phyloP scores from a whole-genome alignment of 2,888 invertebrate species.

The Thelaira solivaga region DNA sequence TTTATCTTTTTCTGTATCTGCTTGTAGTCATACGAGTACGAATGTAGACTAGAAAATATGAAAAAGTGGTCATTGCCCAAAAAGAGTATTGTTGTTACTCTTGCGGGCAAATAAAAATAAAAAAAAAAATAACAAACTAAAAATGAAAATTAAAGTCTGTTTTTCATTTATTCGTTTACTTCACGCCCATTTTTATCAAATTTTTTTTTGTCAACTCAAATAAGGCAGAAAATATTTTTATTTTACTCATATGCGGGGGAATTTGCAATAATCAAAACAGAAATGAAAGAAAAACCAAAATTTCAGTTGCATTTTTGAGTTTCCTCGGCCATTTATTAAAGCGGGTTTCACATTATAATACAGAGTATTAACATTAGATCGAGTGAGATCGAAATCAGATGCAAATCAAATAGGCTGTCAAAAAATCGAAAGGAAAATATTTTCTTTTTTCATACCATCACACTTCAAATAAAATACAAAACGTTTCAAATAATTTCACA shows the following conservation, averaged over 20 bases:
- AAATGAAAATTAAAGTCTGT: conserved; percentile 36
- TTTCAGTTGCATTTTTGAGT: background rate
- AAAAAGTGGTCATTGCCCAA: conserved; percentile 54
- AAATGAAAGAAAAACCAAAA: too few relatives aligned
- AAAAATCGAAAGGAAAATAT: too few relatives aligned
- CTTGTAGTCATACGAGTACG: background rate
- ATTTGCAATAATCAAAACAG: conserved; percentile 9
- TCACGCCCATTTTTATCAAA: conserved; percentile 38
- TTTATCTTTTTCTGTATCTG: conserved; percentile 19
- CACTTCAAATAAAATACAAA: too few relatives aligned
- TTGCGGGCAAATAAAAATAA: too few relatives aligned
- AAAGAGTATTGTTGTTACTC: conserved; percentile 24
- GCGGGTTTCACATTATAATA: too few relatives aligned
- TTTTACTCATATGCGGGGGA: conserved; percentile 32
- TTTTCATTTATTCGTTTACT: background rate
- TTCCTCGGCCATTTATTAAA: too few relatives aligned
- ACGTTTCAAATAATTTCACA: too few relatives aligned
- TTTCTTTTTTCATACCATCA: too few relatives aligned
- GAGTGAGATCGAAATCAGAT: too few relatives aligned
- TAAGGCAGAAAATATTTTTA: conserved; percentile 4
- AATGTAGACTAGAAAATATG: conserved; percentile 15
- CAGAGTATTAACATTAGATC: too few relatives aligned
- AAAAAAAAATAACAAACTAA: conserved; percentile 14
- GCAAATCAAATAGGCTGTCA: too few relatives aligned
- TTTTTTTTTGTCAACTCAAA: background rate